A percentile compares a stretch with the other conserved stretches of the same genome.
Evolutionary conservation across 1,140 invertebrate genomes (phyloP).

Genomic region (Spodoptera litura): DNA sequence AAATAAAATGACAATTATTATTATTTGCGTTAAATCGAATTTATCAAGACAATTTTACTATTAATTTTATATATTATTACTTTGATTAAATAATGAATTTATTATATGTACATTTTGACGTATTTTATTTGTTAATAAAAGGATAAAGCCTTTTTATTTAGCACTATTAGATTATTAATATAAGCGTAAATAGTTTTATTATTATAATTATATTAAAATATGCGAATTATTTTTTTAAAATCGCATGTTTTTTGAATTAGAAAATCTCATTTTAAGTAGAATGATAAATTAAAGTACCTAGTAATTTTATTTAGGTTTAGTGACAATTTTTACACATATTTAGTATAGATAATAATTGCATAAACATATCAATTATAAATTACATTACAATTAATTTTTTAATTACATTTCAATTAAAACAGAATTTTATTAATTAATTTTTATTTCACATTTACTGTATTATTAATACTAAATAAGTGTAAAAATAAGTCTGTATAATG

Average conservation of each 20-base stretch:
- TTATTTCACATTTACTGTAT: neutral
- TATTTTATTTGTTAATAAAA: conserved; percentile 30
- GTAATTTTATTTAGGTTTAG: neutral
- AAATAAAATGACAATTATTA: neutral
- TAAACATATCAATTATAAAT: neutral
- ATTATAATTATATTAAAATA: conserved; percentile 28
- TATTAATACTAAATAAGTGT: neutral
- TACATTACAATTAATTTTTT: too few species aligned
- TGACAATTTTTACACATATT: conserved; percentile 16
- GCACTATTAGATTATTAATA: conserved; percentile 17
- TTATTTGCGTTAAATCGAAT: neutral
- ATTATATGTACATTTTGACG: conserved; percentile 39
- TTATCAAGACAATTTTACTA: conserved; percentile 1
- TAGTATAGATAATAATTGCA: neutral
- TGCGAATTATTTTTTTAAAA: conserved; percentile 35
- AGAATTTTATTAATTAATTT: neutral
- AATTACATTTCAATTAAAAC: too few species aligned
- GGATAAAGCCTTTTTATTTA: neutral
- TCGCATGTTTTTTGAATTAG: conserved; percentile 23
- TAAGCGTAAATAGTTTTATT: conserved; percentile 18
- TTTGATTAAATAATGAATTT: conserved; percentile 23
- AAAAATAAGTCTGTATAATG: neutral
- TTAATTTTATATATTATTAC: conserved; percentile 9
- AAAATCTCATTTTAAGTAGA: conserved; percentile 27
- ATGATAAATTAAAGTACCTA: conserved; percentile 29